Evolutionary conservation across 2,888 invertebrate genomes (phyloP).

Genomic region (Himalopsyche kuldschensis): DNA sequence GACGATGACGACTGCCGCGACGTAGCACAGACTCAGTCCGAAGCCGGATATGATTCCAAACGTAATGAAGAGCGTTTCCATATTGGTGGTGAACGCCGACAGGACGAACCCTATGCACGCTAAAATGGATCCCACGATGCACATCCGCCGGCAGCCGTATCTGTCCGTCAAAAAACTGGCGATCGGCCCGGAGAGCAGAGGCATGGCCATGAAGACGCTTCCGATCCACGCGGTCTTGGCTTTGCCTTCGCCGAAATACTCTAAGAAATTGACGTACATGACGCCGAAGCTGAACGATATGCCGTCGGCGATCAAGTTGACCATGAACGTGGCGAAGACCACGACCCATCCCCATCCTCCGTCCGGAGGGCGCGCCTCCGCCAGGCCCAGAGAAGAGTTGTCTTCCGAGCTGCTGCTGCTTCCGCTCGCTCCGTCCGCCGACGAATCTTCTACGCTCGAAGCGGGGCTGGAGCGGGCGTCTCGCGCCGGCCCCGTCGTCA

Average conservation of each 20-base stretch:
- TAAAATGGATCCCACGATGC: constrained; percentile 75
- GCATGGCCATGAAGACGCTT: constrained; percentile 89
- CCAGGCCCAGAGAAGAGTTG: constrained; percentile 64
- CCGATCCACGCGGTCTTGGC: constrained; percentile 90
- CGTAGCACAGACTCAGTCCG: constrained; percentile 83
- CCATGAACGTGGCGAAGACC: constrained; percentile 84
- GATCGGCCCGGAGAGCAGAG: constrained; percentile 81
- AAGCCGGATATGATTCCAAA: constrained; percentile 84
- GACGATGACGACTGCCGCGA: constrained; percentile 88
- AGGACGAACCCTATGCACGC: constrained; percentile 77
- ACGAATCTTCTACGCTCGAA: constrained; percentile 47
- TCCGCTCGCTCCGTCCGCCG: constrained; percentile 48
- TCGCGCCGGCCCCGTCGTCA: constrained; percentile 41
- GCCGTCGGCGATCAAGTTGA: constrained; percentile 90
- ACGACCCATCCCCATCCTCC: constrained; percentile 95
- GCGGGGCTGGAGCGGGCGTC: constrained; percentile 47
- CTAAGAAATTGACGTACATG: constrained; percentile 81
- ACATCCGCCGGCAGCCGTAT: constrained; percentile 79
- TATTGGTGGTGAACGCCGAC: constrained; percentile 73
- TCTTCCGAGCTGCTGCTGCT: constrained; percentile 62
- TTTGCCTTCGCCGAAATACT: constrained; percentile 81
- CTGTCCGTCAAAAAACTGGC: constrained; percentile 82
- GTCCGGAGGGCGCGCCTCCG: constrained; percentile 77
- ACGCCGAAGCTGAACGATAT: constrained; percentile 92
- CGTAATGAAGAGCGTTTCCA: constrained; percentile 77